Percentiles rank a stretch among this genome's conserved stretches.
Evolutionary conservation across 2,113 vertebrate genomes (phyloP).

Genomic region (Butastur rufipennis): DNA sequence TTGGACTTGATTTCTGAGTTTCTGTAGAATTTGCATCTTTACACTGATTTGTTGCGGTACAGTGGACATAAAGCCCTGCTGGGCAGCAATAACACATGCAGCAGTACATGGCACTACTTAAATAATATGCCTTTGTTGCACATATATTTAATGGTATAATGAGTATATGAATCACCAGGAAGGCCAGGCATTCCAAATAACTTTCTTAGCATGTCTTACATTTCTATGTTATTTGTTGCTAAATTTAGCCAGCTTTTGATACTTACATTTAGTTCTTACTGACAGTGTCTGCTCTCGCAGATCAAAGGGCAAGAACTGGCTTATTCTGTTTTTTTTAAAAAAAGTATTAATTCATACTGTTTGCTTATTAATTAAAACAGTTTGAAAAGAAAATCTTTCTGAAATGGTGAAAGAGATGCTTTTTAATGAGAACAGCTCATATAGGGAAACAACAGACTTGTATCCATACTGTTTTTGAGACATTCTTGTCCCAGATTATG

Average conservation of each 20-base stretch:
- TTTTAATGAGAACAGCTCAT: neutral
- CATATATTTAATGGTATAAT: neutral
- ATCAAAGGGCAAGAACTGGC: neutral
- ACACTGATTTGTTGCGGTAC: neutral
- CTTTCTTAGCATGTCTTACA: neutral
- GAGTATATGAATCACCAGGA: neutral
- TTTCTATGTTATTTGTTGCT: neutral
- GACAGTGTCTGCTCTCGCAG: neutral
- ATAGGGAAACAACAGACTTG: neutral
- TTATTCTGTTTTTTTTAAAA: neutral
- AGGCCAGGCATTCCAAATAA: neutral
- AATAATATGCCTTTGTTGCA: neutral
- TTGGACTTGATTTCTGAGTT: neutral
- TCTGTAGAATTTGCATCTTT: neutral
- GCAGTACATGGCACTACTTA: neutral
- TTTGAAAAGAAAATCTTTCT: neutral
- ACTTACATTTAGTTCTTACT: neutral
- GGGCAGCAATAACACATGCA: neutral
- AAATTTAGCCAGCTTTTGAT: constrained; percentile 1
- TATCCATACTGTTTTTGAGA: neutral
- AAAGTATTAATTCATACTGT: neutral
- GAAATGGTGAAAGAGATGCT: neutral
- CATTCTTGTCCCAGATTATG: neutral
- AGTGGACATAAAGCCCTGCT: neutral
- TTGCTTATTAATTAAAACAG: neutral